Base-by-base conservation (phyloP, 2,797 vertebrate species). In the Enteromius fasciolatus region DNA sequence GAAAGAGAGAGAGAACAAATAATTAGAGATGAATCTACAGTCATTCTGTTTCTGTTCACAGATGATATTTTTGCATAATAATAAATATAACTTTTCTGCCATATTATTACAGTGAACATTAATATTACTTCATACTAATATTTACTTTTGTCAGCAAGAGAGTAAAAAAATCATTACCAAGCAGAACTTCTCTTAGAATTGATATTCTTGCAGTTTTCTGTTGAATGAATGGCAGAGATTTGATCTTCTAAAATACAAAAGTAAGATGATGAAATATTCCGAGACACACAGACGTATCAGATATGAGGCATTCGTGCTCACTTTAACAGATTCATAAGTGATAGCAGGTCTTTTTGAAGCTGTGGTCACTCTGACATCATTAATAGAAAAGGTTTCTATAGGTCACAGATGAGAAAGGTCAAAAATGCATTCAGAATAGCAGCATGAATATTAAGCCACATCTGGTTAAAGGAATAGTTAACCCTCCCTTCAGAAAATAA, bases 181-280 rank as follows among this genome's bases (percentile, higher is more conserved):
- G n/a, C 28, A 52, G 17, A 74, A 33, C 48, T 36, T 52, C 20
- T 69, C n/a, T 69, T 50, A 28, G 15, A 48, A 48, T 28, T 72
- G 15, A 31, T 50, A 48, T 44, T 33, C 36, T 46, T 28, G 20
- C 64, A n/a, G 39, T 72, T 72, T 17, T 70, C n/a, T 17, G 33
- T 39, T 17, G 31, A 36, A n/a, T 23, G 12, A 44, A 69, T 69
- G 10, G 10, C 39, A 69, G n/a, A 25, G 36, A 59, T 59, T 59
- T 28, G n/a, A 61, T 76, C 74, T 76, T 61, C n/a, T 61, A 44
- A 76, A 61, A 61, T 44, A 23, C 8, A 44, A 76, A 44, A 76
- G 48, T 75, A 73, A 36, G 3, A 76, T 76, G 54, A 61, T 25
- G 54, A 59, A 59, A 44, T 61, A 28, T 28, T 25, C 54, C 1